Base-by-base conservation (phyloP, 2,113 vertebrate species). In the Argyrosomus japonicus region DNA sequence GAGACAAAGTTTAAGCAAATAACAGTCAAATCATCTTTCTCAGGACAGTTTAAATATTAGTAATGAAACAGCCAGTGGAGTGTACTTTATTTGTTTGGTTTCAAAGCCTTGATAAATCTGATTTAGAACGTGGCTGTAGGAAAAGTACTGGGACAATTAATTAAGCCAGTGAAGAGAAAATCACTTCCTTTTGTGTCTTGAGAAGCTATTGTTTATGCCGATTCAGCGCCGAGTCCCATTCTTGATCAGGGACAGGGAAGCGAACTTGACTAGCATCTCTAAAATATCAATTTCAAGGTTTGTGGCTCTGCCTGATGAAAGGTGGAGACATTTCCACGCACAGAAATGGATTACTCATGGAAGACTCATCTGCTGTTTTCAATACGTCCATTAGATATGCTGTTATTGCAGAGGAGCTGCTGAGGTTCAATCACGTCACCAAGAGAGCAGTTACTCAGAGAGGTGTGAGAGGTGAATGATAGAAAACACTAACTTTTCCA, bases 251-350 rank as follows among this genome's bases (percentile, higher is more conserved):
- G 60, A 57, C 7, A 2, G 25, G 6, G 13, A 57, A 40, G 67
- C 17, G 45, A 87, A 86, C 76, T 84, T 57, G 58, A 75, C 77
- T 81, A 78, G 72, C 81, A 75, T 86, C 63, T 77, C 83, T 85
- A 76, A 90, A 93, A 85, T 91, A 82, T 87, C 87, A 89, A 90
- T 93, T 93, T 93, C 89, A 91, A 91, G 90, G 85, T 88, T 79
- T 70, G 77, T 85, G 77, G 77, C 77, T 88, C 36, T 70, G 86
- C 73, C 56, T 82, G 81, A 90, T 89, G 85, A 87, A 86, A 90
- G 83, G 81, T 88, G 70, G 58, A 86, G 83, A 81, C 82, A 88
- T 83, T 89, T 90, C 65, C 81, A 90, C n/a, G 60, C 80, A 68
- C 40, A 64, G 57, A 90, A 87, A 88, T 85, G 54, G 78, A 91